Percentiles rank a stretch among this genome's conserved stretches.
phyloP scores from a whole-genome alignment of 2,797 vertebrate genomes.

The Pyrocephalus nanus region DNA sequence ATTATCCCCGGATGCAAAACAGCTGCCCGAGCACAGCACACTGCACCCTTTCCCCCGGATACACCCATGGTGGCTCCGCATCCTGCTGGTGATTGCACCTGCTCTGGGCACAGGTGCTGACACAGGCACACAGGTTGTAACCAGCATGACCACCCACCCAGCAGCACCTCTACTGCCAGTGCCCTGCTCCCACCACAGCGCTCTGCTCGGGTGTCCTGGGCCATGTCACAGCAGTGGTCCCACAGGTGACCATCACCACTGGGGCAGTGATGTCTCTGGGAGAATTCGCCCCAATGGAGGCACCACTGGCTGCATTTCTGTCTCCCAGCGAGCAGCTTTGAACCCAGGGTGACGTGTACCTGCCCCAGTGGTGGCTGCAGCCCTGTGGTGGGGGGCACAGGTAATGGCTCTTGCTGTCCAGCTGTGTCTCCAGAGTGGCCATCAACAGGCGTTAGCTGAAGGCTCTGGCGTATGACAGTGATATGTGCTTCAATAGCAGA shows the following conservation, averaged over 20 bases:
- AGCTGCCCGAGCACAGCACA: not conserved
- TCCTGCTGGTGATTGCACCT: accelerated
- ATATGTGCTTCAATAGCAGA: conserved; percentile 17
- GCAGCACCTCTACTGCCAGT: not conserved
- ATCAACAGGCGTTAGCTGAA: not conserved
- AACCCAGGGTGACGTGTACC: not conserved
- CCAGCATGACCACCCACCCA: accelerated
- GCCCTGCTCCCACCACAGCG: not conserved
- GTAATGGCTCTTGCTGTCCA: not conserved
- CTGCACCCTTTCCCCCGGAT: not conserved
- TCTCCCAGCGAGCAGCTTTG: accelerated
- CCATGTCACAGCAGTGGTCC: accelerated
- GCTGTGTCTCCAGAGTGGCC: not conserved
- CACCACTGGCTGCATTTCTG: not conserved
- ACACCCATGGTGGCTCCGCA: accelerated
- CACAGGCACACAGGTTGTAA: accelerated
- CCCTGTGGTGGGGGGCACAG: not conserved
- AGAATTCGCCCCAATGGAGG: accelerated
- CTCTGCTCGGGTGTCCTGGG: accelerated
- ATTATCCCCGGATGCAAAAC: not conserved
- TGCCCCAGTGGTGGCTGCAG: accelerated
- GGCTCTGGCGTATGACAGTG: not conserved
- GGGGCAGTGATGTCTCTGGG: not conserved
- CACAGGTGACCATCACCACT: accelerated
- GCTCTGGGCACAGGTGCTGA: accelerated